Evolutionary conservation across 2,888 invertebrate genomes (phyloP).

Genomic region (Tetrapedia diversipes): DNA sequence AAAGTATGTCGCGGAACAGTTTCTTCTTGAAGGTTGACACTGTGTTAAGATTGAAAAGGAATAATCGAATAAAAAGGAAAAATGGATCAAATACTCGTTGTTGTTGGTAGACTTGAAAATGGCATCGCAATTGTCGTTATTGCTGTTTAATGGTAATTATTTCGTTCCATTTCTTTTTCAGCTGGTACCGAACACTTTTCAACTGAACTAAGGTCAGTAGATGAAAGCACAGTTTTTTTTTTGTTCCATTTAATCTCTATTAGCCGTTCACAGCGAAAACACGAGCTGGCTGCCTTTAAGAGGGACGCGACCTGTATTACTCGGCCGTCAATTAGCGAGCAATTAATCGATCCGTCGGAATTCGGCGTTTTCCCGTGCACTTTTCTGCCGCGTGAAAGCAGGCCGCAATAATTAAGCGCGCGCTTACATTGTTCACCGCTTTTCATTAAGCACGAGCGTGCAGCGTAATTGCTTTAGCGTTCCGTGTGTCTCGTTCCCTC

Average conservation of each 20-base stretch:
- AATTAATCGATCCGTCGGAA: slow-evolving; percentile 14
- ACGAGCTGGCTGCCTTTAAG: background rate
- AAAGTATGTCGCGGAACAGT: too few species aligned
- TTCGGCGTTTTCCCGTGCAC: slow-evolving; percentile 7
- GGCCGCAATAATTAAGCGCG: slow-evolving; percentile 29
- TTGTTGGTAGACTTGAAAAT: too few species aligned
- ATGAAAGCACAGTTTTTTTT: background rate
- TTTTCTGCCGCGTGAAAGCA: slow-evolving; percentile 13
- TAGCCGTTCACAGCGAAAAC: background rate
- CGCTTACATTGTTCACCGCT: slow-evolving; percentile 16
- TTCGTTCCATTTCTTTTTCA: too few species aligned
- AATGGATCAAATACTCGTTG: too few species aligned
- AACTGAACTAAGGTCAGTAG: too few species aligned
- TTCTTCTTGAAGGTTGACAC: too few species aligned
- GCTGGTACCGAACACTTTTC: too few species aligned
- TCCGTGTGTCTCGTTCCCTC: slow-evolving; percentile 31
- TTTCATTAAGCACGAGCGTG: slow-evolving; percentile 41
- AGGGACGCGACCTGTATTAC: background rate
- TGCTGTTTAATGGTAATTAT: too few species aligned
- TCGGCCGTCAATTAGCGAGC: slow-evolving; percentile 18
- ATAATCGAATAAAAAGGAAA: too few species aligned
- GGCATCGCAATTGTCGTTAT: too few species aligned
- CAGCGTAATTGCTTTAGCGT: slow-evolving; percentile 38
- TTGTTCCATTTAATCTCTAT: too few species aligned
- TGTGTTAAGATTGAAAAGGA: too few species aligned